Evolutionary conservation across 2,888 invertebrate species (phyloP).

Genomic region (Ditula angustiorana): DNA sequence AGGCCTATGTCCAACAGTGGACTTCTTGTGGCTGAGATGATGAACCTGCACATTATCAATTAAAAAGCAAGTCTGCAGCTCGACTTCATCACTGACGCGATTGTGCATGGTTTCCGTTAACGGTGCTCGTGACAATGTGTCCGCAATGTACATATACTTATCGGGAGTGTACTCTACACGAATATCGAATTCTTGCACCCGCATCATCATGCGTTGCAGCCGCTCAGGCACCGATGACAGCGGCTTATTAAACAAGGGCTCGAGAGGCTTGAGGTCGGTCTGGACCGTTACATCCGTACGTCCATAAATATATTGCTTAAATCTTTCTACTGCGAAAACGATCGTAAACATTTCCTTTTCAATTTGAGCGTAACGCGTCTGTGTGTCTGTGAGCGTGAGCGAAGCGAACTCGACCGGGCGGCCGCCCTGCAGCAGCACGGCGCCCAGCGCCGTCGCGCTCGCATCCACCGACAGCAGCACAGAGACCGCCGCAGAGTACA

Average conservation of each 20-base stretch:
- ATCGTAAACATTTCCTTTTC: background rate
- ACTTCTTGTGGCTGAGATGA: no score
- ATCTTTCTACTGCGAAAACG: constrained; percentile 8
- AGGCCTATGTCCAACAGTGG: no score
- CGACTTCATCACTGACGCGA: constrained; percentile 1
- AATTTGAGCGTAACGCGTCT: background rate
- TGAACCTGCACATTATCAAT: constrained; percentile 1
- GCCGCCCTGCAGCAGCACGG: constrained; percentile 21
- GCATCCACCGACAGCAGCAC: constrained; percentile 8
- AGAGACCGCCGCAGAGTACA: background rate
- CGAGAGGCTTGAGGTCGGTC: constrained; percentile 55
- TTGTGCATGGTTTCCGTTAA: background rate
- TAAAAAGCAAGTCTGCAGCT: constrained; percentile 10
- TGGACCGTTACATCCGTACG: constrained; percentile 44
- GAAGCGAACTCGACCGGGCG: constrained; percentile 22
- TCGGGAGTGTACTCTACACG: background rate
- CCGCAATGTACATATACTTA: constrained; percentile 6
- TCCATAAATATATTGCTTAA: constrained; percentile 41
- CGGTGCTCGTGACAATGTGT: background rate
- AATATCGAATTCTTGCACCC: background rate
- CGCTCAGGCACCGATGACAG: background rate
- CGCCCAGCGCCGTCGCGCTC: constrained; percentile 2
- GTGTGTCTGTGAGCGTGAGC: constrained; percentile 4
- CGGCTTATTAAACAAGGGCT: constrained; percentile 46
- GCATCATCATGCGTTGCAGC: constrained; percentile 13